Evolutionary conservation across 2,113 vertebrate genomes (phyloP), one percentile per base, ranked within the genome.

Genomic region (Ploceus nigricollis): DNA sequence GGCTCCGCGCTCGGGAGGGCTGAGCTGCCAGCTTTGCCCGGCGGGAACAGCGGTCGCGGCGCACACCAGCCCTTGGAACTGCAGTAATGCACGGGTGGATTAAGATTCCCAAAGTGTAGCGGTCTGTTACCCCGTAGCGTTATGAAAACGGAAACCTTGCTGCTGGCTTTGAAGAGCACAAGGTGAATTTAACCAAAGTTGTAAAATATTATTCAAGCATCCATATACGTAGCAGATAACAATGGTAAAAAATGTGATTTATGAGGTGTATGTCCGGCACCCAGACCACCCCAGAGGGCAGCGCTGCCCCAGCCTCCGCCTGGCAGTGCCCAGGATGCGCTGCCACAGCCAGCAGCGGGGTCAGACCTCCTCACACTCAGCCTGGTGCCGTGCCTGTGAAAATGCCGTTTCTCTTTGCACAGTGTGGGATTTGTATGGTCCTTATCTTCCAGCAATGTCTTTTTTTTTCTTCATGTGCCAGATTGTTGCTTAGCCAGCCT

Each of bases 401-500:
- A 80, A 56, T 14, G 1, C 13, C 18, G 7, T 3, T 27, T 21
- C 64, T 24, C 50, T n/a, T 58, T 23, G 6, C 35, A 27, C 27
- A 40, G 4, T 1, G 24, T n/a, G 81, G 22, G 39, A 6, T 76
- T 77, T 30, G 42, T 4, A 17, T 19, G 64, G 31, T 48, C 11
- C 60, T 87, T 93, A 70, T 35, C 11, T 57, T 76, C 54, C 58
- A 51, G 35, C 60, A 19, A 4, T 24, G 42, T 81, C 63, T 5
- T 27, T 61, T 73, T 42, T 50, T 84, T 56, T 82, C 8, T 87
- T 89, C 76, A 3, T 13, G 44, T 28, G 9, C 13, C 93, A 98
- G 98, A 84, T 92, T 98, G 63, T 51, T 98, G 93, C 98, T 98
- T 75, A 98, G 98, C 94, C 98, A 98, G 81, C 98, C 98, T 31